A percentile compares a stretch with the other conserved stretches of the same genome.
Evolutionary conservation across 2,113 vertebrate species (phyloP).

Genomic region (Harpagus bidentatus): DNA sequence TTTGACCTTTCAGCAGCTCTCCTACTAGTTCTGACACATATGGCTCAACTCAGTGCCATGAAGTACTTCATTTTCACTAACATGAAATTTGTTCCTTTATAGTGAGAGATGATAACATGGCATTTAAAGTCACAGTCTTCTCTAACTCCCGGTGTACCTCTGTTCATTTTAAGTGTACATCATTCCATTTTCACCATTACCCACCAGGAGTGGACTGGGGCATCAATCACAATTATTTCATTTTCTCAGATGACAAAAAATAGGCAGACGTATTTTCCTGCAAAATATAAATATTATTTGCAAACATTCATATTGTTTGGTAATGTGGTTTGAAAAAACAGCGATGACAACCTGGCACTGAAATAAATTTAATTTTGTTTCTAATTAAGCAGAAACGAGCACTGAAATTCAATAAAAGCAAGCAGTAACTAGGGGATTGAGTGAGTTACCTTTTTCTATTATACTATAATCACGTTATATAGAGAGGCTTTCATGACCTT

Average conservation of each 20-base stretch:
- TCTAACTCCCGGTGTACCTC: neutral
- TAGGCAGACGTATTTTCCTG: neutral
- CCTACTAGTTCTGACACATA: neutral
- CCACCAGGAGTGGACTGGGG: neutral
- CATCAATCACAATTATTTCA: neutral
- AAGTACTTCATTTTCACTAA: neutral
- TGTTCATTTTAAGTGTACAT: neutral
- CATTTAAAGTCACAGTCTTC: neutral
- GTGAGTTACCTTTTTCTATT: conserved; percentile 3
- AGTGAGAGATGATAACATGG: neutral
- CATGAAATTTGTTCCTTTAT: neutral
- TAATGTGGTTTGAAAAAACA: neutral
- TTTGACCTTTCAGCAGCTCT: neutral
- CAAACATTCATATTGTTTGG: neutral
- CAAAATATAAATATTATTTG: neutral
- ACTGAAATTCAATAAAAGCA: conserved; percentile 28
- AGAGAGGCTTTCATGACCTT: conserved; percentile 17
- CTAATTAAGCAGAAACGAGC: conserved; percentile 24
- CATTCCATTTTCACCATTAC: neutral
- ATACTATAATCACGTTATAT: neutral
- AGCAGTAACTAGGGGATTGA: neutral
- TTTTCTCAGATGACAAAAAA: neutral
- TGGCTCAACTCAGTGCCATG: neutral
- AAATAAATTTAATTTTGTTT: conserved; percentile 18
- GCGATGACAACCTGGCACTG: neutral